phyloP scores from a whole-genome alignment of 2,888 invertebrate species.

The Vanessa cardui region DNA sequence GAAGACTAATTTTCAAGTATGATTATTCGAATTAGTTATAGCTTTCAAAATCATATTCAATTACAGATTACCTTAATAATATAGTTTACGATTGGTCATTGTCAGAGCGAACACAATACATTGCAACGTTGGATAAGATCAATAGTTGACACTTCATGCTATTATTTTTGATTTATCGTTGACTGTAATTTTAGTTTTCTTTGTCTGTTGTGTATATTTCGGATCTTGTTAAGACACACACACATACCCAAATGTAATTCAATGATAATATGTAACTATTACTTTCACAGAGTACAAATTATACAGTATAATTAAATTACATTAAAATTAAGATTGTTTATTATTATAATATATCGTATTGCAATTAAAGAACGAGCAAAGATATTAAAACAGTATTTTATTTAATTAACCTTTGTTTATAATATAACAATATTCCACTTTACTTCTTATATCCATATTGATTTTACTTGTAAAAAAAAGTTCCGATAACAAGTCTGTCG shows the following conservation, averaged over 20 bases:
- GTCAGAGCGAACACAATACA: constrained; percentile 15
- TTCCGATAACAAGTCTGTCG: too few relatives aligned
- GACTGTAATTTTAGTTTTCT: neutral
- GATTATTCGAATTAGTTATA: neutral
- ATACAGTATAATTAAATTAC: too few relatives aligned
- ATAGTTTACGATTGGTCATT: constrained; percentile 14
- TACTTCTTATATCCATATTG: too few relatives aligned
- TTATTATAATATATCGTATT: too few relatives aligned
- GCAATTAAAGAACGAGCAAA: too few relatives aligned
- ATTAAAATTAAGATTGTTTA: too few relatives aligned
- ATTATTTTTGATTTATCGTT: constrained; percentile 31
- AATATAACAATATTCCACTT: too few relatives aligned
- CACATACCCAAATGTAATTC: neutral
- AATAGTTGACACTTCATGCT: constrained; percentile 21
- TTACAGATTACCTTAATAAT: constrained; percentile 13
- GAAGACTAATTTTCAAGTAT: too few relatives aligned
- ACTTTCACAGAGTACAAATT: neutral
- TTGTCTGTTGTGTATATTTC: neutral
- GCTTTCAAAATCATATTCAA: constrained; percentile 3
- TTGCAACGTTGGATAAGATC: constrained; percentile 26
- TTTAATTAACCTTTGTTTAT: too few relatives aligned
- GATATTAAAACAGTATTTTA: too few relatives aligned
- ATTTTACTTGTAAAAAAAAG: too few relatives aligned
- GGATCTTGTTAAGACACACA: neutral
- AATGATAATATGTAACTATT: neutral